Base-by-base conservation (phyloP, 2,797 vertebrate genomes). In the Xenopus petersii region DNA sequence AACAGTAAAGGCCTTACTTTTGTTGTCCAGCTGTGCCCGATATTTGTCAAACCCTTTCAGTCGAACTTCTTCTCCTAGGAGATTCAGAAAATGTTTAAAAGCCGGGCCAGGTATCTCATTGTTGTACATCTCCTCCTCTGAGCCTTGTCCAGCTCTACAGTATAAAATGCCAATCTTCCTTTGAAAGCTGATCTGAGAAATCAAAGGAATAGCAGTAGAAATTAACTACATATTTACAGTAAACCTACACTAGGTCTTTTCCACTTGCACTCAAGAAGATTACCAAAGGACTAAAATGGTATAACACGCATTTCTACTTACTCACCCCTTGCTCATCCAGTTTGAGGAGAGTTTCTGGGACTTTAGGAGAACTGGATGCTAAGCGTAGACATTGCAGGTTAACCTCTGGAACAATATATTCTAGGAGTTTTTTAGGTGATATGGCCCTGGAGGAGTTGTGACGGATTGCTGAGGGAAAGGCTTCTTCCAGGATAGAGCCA, bases 111-210 rank as follows among this genome's bases (percentile, higher is more conserved):
- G 92, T 33, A 91, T 93, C 85, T 96, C 93, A 12, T 98, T 98
- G 84, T 97, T 97, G 88, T 98, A 98, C 96, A 98, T 98, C 84
- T 98, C 95, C 81, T 97, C 95, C 80, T 98, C 96, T 0, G 95
- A 91, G 82, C 92, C 93, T 88, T 98, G 95, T 6, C 87, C 92
- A 0, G 90, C 91, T 16, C 91, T 89, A 83, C 95, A 97, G 83
- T 97, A 98, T 87, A 98, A 91, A 76, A 98, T 83, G 3, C 95
- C 95, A 7, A 98, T 94, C 83, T 97, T 98, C 46, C 93, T 85
- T 86, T 98, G 95, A 88, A 94, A 95, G 71, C 93, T 95, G 77
- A 98, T 86, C 96, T 98, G 36, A 0, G 15, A 51, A 24, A 12
- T n/a, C 47, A 2, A 5, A 1, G 51, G 2, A 12, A 24, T 47